phyloP scores from a whole-genome alignment of 2,113 vertebrate species.

The Dendropsophus ebraccatus region DNA sequence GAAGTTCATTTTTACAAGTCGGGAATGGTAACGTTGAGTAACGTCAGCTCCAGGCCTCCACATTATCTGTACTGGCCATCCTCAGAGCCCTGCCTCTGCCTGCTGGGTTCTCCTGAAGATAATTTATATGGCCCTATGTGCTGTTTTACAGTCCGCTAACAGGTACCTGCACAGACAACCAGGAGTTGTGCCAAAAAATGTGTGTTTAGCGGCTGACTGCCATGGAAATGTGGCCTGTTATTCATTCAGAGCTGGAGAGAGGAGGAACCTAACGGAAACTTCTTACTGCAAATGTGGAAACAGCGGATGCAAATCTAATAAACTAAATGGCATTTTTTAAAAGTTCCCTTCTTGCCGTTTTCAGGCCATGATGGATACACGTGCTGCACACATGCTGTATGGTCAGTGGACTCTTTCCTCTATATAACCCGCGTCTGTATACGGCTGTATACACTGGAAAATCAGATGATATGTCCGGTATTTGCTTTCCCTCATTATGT shows the following conservation, averaged over 20 bases:
- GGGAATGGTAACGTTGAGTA: neutral
- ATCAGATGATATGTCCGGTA: neutral
- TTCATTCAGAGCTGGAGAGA: neutral
- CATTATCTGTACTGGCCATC: neutral
- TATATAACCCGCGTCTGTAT: neutral
- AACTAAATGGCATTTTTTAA: neutral
- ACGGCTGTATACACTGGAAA: too few relatives aligned
- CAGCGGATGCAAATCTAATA: neutral
- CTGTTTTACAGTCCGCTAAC: neutral
- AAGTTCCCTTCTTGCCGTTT: neutral
- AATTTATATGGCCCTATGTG: neutral
- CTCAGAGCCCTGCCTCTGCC: neutral
- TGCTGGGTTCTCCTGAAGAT: neutral
- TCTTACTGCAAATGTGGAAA: neutral
- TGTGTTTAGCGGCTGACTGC: neutral
- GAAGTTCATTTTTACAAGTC: too few relatives aligned
- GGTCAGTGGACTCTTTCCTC: neutral
- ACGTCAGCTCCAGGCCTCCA: neutral
- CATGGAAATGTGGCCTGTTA: conserved; percentile 10
- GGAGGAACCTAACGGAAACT: neutral
- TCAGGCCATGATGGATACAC: neutral
- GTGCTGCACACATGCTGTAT: neutral
- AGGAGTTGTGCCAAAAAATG: neutral
- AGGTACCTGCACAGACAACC: neutral
- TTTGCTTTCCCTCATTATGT: neutral